Conservation (phyloP, 2,888 invertebrate genomes). For the Xanthia togata region DNA sequence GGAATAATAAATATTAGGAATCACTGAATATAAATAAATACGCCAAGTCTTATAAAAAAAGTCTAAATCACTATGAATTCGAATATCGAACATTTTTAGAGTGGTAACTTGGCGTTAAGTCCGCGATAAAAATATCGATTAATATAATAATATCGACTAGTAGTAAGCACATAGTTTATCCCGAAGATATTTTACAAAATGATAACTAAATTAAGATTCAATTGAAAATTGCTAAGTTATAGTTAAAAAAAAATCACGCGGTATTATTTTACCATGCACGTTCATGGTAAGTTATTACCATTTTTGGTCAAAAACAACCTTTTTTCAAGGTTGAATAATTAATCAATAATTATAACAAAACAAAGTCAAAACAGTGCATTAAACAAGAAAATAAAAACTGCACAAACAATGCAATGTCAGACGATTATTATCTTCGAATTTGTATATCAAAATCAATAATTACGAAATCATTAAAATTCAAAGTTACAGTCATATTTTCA, state of each 20-base stretch:
- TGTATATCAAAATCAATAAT: background rate
- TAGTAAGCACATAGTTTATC: conserved; percentile 60
- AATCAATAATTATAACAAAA: conserved; percentile 35
- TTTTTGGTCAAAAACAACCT: conserved; percentile 65
- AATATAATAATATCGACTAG: conserved; percentile 64
- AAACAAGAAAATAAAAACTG: conserved; percentile 46
- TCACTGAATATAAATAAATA: conserved; percentile 19
- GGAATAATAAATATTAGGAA: conserved; percentile 44
- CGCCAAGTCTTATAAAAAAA: conserved; percentile 8
- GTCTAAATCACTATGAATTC: conserved; percentile 35
- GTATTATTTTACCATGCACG: conserved; percentile 61
- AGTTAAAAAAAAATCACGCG: conserved; percentile 70
- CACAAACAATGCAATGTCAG: conserved; percentile 64
- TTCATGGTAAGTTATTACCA: conserved; percentile 68
- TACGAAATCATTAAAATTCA: background rate
- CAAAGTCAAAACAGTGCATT: conserved; percentile 53
- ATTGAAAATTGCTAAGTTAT: conserved; percentile 63
- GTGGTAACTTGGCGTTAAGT: conserved; percentile 39
- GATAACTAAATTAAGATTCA: conserved; percentile 39
- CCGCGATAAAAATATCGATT: conserved; percentile 44
- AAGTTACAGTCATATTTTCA: conserved; percentile 3
- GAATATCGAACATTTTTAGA: conserved; percentile 54
- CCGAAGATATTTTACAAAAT: conserved; percentile 47
- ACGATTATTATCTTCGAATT: conserved; percentile 47
- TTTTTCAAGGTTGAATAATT: conserved; percentile 44